Evolutionary conservation across 2,113 vertebrate genomes (phyloP).

Genomic region (Brienomyrus longianalis): DNA sequence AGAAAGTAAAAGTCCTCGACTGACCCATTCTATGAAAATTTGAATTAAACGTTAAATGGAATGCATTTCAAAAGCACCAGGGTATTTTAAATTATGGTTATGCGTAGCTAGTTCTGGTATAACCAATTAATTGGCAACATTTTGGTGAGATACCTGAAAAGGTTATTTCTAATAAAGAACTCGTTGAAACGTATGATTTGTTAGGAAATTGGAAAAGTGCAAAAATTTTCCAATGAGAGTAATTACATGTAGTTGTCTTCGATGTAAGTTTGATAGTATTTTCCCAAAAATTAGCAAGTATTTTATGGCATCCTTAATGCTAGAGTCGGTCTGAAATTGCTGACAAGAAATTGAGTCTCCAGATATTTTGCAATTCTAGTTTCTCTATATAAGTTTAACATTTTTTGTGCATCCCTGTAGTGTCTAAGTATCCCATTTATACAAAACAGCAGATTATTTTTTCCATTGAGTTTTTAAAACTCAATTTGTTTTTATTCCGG

Average conservation of each 20-base stretch:
- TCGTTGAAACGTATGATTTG: not conserved
- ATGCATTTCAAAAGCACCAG: not conserved
- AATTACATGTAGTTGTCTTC: not conserved
- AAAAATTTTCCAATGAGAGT: not conserved
- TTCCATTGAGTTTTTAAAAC: not conserved
- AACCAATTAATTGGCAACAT: not conserved
- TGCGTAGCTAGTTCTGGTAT: not conserved
- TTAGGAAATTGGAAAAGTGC: not conserved
- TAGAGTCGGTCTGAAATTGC: not conserved
- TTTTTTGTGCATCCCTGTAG: not conserved
- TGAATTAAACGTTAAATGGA: not conserved
- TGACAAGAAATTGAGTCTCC: not conserved
- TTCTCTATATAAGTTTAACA: not conserved
- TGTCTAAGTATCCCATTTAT: not conserved
- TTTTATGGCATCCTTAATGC: not conserved
- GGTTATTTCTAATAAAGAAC: not conserved
- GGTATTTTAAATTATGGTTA: not conserved
- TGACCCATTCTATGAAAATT: not conserved
- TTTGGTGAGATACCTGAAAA: not conserved
- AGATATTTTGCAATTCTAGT: not conserved
- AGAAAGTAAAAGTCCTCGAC: not conserved
- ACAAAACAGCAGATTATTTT: not conserved
- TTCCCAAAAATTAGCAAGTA: not conserved
- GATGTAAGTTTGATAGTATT: not conserved
- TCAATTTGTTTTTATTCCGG: not conserved